These are phyloP conservation scores for Lasiurus borealis DNA, from an alignment of 2,113 vertebrate species.

Conservation along the genomic window DNA sequence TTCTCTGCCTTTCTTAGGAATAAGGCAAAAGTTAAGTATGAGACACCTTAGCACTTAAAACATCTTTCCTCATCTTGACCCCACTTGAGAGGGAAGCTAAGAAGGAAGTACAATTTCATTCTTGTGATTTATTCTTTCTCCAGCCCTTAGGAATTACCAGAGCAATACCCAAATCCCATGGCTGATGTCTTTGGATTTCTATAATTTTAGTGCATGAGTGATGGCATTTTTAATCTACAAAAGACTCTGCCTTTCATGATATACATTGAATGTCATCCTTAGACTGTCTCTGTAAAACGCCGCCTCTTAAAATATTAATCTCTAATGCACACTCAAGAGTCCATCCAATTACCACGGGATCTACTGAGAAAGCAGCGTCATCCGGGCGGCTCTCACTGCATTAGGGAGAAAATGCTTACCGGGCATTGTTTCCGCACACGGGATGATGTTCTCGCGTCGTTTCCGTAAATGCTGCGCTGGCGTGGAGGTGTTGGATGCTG, in stretches of 20 bases:
- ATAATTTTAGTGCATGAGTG: conserved; percentile 22
- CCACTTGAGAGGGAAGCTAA: not conserved
- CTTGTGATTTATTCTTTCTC: not conserved
- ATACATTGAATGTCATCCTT: conserved; percentile 62
- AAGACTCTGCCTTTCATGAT: conserved; percentile 64
- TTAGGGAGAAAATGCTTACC: conserved; percentile 68
- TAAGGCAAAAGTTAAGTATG: not conserved
- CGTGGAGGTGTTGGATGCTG: not conserved
- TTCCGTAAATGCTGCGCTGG: conserved; percentile 24
- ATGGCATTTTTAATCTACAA: conserved; percentile 57
- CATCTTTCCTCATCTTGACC: not conserved
- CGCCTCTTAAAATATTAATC: conserved; percentile 83
- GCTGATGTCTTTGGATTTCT: not conserved
- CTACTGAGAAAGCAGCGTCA: conserved; percentile 68
- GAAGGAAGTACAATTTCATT: not conserved
- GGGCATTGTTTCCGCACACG: not conserved
- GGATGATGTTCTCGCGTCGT: not conserved
- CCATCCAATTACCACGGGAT: conserved; percentile 73
- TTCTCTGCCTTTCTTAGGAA: not conserved
- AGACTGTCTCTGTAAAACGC: conserved; percentile 73
- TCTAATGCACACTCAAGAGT: conserved; percentile 68
- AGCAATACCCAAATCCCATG: not conserved
- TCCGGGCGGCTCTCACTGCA: conserved; percentile 59
- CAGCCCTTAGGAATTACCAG: not conserved
- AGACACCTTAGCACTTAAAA: not conserved